Conservation (phyloP, 2,888 invertebrate species). For the Blastobasis adustella region DNA sequence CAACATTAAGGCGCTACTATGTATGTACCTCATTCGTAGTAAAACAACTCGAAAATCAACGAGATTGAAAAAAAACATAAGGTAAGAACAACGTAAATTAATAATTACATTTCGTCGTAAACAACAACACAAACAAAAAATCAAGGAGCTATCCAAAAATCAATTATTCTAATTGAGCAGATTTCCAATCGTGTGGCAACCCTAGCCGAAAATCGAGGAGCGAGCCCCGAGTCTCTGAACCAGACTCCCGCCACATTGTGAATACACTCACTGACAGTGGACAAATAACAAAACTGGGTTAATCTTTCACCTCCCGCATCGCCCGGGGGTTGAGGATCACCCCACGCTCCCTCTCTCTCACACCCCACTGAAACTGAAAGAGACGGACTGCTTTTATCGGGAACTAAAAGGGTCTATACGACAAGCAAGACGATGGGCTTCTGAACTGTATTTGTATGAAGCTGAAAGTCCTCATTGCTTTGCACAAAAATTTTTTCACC, state of each 20-base stretch:
- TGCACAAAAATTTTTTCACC: slow-evolving; percentile 46
- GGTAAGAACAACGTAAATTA: too few species aligned
- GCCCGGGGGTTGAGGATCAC: slow-evolving; percentile 58
- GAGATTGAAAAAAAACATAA: too few species aligned
- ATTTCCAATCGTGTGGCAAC: too few species aligned
- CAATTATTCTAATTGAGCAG: too few species aligned
- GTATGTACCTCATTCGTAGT: too few species aligned
- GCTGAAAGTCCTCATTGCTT: slow-evolving; percentile 33
- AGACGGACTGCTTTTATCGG: slow-evolving; percentile 35
- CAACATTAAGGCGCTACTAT: too few species aligned
- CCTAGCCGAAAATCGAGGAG: too few species aligned
- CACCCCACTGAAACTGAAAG: slow-evolving; percentile 44
- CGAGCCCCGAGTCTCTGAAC: slow-evolving; percentile 34
- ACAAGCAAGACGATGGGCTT: slow-evolving; percentile 5
- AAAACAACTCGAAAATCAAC: too few species aligned
- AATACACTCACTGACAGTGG: slow-evolving; percentile 74
- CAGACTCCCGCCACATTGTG: slow-evolving; percentile 68
- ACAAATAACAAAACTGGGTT: slow-evolving; percentile 76
- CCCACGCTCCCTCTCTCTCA: slow-evolving; percentile 50
- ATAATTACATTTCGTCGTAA: too few species aligned
- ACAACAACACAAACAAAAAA: too few species aligned
- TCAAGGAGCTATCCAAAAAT: too few species aligned
- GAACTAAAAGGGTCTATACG: slow-evolving; percentile 39
- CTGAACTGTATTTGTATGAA: slow-evolving; percentile 22
- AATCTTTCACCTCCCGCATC: slow-evolving; percentile 70